These are phyloP conservation scores for Helostoma temminkii DNA, from an alignment of 2,797 vertebrate genomes.

Conservation along the genomic window DNA sequence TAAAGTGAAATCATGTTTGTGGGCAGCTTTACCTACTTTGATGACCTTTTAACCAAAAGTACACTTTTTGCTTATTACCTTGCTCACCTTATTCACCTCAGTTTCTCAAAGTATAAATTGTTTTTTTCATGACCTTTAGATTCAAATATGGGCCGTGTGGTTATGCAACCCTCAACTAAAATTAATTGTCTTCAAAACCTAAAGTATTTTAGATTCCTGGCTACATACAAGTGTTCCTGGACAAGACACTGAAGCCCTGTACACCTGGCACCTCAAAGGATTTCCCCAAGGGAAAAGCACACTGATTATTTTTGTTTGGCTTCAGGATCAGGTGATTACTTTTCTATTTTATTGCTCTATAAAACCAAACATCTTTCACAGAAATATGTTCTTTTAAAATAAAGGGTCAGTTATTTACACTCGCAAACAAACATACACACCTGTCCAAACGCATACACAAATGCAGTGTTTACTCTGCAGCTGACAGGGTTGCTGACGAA, in stretches of 20 bases:
- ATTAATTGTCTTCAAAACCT: background rate
- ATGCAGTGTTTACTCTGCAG: slow-evolving; percentile 10
- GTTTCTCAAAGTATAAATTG: background rate
- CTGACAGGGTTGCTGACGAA: slow-evolving; percentile 60
- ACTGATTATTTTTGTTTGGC: slow-evolving; percentile 12
- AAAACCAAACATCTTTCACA: slow-evolving; percentile 12
- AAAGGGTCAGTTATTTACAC: slow-evolving; percentile 21
- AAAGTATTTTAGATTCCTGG: too few relatives aligned
- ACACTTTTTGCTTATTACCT: background rate
- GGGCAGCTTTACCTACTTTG: too few relatives aligned
- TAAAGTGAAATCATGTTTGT: too few relatives aligned
- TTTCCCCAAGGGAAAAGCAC: background rate
- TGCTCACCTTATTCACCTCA: background rate
- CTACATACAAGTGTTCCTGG: too few relatives aligned
- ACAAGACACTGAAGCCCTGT: too few relatives aligned
- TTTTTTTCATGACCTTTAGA: background rate
- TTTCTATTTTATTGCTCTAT: slow-evolving; percentile 20
- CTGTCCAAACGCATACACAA: background rate
- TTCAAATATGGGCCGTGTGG: background rate
- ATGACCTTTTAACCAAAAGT: background rate
- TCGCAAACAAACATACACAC: slow-evolving; percentile 2
- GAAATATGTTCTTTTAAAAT: slow-evolving; percentile 6
- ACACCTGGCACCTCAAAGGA: too few relatives aligned
- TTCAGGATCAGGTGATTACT: slow-evolving; percentile 30
- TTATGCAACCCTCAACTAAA: background rate